These are phyloP conservation scores for Drosophila peninsularis DNA, from an alignment of 2,888 invertebrate species.

Conservation along the genomic window DNA sequence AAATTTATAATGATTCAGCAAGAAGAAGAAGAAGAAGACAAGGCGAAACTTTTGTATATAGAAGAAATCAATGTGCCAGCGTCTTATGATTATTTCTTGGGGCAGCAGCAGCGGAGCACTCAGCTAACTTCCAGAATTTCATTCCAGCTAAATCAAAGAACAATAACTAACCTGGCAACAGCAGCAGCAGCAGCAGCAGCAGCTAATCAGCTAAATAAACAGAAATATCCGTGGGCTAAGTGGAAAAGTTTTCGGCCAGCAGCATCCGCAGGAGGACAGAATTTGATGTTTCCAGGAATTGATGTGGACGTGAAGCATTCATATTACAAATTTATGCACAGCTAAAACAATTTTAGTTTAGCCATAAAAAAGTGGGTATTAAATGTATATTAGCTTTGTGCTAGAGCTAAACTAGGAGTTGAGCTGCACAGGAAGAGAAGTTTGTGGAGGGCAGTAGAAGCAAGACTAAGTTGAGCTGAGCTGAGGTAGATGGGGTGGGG, in stretches of 20 bases:
- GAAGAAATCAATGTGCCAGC: not conserved
- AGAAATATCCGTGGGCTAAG: constrained; percentile 33
- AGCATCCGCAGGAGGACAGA: constrained; percentile 15
- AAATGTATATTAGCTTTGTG: not conserved
- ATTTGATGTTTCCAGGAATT: not conserved
- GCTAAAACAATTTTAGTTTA: not conserved
- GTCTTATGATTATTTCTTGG: constrained; percentile 7
- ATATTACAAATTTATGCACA: not conserved
- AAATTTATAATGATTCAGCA: constrained; percentile 32
- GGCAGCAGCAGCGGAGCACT: constrained; percentile 1
- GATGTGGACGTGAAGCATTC: not conserved
- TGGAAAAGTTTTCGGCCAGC: constrained; percentile 19
- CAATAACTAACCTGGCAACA: not conserved
- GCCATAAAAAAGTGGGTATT: not conserved
- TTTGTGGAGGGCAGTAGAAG: no score
- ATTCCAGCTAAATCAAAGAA: constrained; percentile 17
- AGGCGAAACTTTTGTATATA: constrained; percentile 15
- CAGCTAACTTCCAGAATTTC: constrained; percentile 25
- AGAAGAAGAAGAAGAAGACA: not conserved
- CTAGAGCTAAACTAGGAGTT: no score
- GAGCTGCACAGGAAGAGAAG: no score
- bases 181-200: constrained; percentile 10
- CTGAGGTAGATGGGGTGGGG: no score
- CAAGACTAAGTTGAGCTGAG: not conserved
- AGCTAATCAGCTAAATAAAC: constrained; percentile 50